Percentiles rank a stretch among this genome's conserved stretches.
Conservation (phyloP, 2,888 invertebrate genomes). For the Agelastica alni region DNA sequence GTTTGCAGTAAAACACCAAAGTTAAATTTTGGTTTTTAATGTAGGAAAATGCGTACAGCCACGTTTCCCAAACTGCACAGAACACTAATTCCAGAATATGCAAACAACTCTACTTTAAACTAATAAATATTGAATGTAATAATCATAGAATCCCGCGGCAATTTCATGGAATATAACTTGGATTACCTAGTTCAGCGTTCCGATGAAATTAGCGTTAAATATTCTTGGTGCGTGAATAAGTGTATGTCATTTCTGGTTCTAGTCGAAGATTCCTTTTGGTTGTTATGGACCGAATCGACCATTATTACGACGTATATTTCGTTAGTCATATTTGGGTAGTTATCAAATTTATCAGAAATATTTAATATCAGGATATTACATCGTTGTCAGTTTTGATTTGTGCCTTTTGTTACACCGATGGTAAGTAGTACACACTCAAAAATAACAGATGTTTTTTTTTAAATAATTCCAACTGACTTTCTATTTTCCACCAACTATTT, state of each 20-base stretch:
- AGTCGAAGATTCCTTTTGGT: not conserved
- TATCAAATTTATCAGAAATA: too few relatives aligned
- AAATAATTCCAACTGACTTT: too few relatives aligned
- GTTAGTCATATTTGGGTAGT: too few relatives aligned
- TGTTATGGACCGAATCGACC: not conserved
- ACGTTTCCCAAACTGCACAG: slow-evolving; percentile 15
- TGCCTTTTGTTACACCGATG: too few relatives aligned
- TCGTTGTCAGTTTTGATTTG: too few relatives aligned
- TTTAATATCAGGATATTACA: too few relatives aligned
- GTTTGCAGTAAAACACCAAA: slow-evolving; percentile 2
- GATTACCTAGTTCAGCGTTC: slow-evolving; percentile 36
- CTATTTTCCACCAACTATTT: too few relatives aligned
- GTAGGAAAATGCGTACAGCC: slow-evolving; percentile 9
- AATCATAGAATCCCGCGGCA: slow-evolving; percentile 39
- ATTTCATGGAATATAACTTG: slow-evolving; percentile 40
- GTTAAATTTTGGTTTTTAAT: too few relatives aligned
- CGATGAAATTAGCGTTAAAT: slow-evolving; percentile 39
- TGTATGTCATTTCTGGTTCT: slow-evolving; percentile 34
- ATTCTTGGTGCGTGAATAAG: slow-evolving; percentile 40
- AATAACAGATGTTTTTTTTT: too few relatives aligned
- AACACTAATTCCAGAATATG: slow-evolving; percentile 25
- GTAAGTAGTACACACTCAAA: too few relatives aligned
- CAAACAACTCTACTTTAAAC: slow-evolving; percentile 28
- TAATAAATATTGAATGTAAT: slow-evolving; percentile 41
- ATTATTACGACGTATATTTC: too few relatives aligned